Evolutionary conservation across 2,113 vertebrate species (phyloP), one percentile per base, ranked within the genome.

Genomic region (Nannobrachium achirus): DNA sequence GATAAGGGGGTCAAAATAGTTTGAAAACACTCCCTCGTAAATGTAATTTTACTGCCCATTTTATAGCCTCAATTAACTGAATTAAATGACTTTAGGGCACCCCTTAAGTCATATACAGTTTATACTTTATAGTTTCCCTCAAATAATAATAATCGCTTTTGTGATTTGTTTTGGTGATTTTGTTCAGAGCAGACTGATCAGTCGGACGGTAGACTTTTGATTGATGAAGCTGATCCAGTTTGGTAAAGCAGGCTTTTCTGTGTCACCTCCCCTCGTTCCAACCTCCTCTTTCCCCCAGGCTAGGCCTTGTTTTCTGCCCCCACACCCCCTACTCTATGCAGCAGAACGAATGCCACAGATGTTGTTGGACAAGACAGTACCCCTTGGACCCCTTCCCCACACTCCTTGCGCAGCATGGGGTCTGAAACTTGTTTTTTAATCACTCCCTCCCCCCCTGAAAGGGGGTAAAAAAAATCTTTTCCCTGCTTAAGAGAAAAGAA

Each of bases 381-480:
- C 90, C 87, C 89, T 81, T 69, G 79, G 82, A 87, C 86, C 77
- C 89, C 80, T 88, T 85, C 82, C 81, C 82, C 73, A 87, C 82
- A 76, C 77, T 84, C 69, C 51, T 69, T 80, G 73, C 93, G 63
- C 93, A 93, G 93, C 93, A 93, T 94, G 94, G 89, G 89, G 92
- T 91, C 92, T 88, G 86, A 85, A 90, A 90, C 89, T 92, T 90
- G 87, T 92, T 91, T 93, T 93, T 90, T 90, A 87, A 88, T 91
- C 86, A 90, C 90, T 93, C 88, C 92, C 84, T 66, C 72, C 63
- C 75, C 66, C 82, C 69, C 81, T n/a, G n/a, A n/a, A n/a, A n/a
- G n/a, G n/a, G n/a, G n/a, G n/a, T n/a, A n/a, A n/a, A n/a, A n/a
- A n/a, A n/a, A n/a, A n/a, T n/a, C 72, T 82, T 89, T 81, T 73